Base-by-base conservation (phyloP, 2,113 vertebrate species). In the Brachyhypopomus occidentalis region DNA sequence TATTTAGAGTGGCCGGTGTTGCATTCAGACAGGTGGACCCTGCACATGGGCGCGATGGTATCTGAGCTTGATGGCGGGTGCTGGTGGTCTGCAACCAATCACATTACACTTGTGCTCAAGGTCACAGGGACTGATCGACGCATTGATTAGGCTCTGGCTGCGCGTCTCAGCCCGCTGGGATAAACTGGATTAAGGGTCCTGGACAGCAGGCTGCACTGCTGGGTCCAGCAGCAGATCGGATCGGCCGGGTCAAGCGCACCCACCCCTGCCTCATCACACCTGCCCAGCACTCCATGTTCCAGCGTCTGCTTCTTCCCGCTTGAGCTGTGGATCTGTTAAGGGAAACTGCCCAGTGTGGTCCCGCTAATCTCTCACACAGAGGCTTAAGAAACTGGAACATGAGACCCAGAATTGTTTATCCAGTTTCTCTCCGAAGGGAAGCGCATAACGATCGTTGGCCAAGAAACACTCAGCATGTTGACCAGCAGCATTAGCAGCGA, bases 91-190 rank as follows among this genome's bases (percentile, higher is more conserved):
- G 81, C 25, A 66, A 87, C 83, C 89, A 88, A 89, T 89, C 87
- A 79, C 86, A 83, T 89, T 89, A 88, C 88, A 77, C 84, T 84
- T 82, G 87, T 85, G 87, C 85, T 88, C 92, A 92, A 92, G 91
- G 91, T 91, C 90, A 90, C 90, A 90, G 76, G 8, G 78, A 88
- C 88, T 90, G 88, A 91, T 92, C 88, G 88, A 84, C 84, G 84
- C 86, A 90, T 89, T 87, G 90, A 89, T 88, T 88, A 84, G 78
- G 79, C 88, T 88, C 77, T n/a, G 72, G 84, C 82, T 73, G 9
- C 77, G 89, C 72, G 64, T 85, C 84, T 86, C 64, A 88, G 88
- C 80, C 79, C 85, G 52, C 82, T 36, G 76, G 86, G 85, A 89
- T 90, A 90, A 91, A 90, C 88, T 89, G 87, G 88, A 92, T 92